These are phyloP conservation scores for Hyposmocoma kahamanoa DNA, from an alignment of 1,140 invertebrate genomes.

Conservation along the genomic window DNA sequence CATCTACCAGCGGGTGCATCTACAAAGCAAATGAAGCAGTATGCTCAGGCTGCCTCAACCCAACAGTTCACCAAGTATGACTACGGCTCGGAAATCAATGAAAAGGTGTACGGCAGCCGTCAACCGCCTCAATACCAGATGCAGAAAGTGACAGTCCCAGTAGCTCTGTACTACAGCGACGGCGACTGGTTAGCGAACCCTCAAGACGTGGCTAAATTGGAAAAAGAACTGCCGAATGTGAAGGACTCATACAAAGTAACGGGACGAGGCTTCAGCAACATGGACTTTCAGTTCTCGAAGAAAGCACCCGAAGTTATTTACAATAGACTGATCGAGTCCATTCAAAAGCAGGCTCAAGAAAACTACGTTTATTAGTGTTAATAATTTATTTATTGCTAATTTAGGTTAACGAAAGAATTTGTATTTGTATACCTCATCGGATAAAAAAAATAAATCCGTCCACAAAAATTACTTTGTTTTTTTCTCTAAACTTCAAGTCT, in stretches of 20 bases:
- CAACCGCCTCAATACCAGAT: constrained; percentile 79
- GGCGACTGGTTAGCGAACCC: constrained; percentile 79
- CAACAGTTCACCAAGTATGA: constrained; percentile 67
- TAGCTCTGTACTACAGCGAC: constrained; percentile 78
- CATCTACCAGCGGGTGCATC: constrained; percentile 88
- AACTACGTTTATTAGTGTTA: constrained; percentile 4
- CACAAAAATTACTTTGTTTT: constrained; percentile 15
- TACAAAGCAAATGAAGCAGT: constrained; percentile 83
- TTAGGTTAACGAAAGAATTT: constrained; percentile 8
- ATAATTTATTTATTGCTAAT: constrained; percentile 12
- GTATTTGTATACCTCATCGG: constrained; percentile 1
- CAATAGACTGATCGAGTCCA: constrained; percentile 51
- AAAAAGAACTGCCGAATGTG: constrained; percentile 66
- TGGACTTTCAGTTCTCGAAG: constrained; percentile 81
- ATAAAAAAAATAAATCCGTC: constrained; percentile 36
- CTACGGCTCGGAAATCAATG: constrained; percentile 67
- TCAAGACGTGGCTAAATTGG: constrained; percentile 77
- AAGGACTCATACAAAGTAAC: constrained; percentile 68
- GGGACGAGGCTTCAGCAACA: constrained; percentile 78
- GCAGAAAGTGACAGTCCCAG: constrained; percentile 76
- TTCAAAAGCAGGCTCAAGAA: constrained; percentile 24
- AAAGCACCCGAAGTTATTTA: constrained; percentile 76
- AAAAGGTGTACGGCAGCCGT: constrained; percentile 65
- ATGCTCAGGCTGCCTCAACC: constrained; percentile 74
- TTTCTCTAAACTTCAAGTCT: constrained; percentile 4